Base-by-base conservation (phyloP, 2,797 vertebrate species). In the Oryzias dopingdopingensis region DNA sequence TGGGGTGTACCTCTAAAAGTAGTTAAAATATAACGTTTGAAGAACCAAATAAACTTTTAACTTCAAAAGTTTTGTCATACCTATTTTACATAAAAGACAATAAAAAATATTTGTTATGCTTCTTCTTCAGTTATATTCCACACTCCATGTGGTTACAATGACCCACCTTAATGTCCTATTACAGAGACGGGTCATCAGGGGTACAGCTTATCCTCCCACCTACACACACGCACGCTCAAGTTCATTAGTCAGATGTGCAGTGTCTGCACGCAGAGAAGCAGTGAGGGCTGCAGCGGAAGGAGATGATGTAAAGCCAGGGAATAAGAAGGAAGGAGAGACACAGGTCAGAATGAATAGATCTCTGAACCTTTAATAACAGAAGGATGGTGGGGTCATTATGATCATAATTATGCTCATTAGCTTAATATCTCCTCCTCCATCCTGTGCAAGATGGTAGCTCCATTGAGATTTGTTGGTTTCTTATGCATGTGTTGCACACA, bases 401-500 rank as follows among this genome's bases (percentile, higher is more conserved):
- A 42, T 74, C 70, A 59, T 70, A 81, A 85, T 88, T 82, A 76
- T 48, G 49, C 55, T 82, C 79, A 81, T 88, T 85, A 84, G 62
- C 62, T 18, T 66, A 73, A 86, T 70, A 72, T 70, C 60, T 63
- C 47, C 64, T 77, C 52, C 67, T 66, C 53, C 59, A 74, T 76
- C 59, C 77, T 65, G 52, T 56, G 49, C 42, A 49, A 29, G 52
- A 61, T 72, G 68, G 70, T 56, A 76, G 47, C 70, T 75, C 55
- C 55, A 20, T 10, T 48, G 62, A 76, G 72, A 82, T 79, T 56
- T 62, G 67, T 74, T 64, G 59, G 52, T 46, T 55, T 67, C 18
- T 48, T 40, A 49, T 56, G 57, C 72, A 85, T 82, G 78, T 84
- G 81, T 62, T 59, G 64, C 40, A 44, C 74, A 75, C 70, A 76